A percentile compares a stretch with the other conserved stretches of the same genome.
Conservation (phyloP, 2,797 vertebrate genomes). For the Platyrinchus mystaceus region DNA sequence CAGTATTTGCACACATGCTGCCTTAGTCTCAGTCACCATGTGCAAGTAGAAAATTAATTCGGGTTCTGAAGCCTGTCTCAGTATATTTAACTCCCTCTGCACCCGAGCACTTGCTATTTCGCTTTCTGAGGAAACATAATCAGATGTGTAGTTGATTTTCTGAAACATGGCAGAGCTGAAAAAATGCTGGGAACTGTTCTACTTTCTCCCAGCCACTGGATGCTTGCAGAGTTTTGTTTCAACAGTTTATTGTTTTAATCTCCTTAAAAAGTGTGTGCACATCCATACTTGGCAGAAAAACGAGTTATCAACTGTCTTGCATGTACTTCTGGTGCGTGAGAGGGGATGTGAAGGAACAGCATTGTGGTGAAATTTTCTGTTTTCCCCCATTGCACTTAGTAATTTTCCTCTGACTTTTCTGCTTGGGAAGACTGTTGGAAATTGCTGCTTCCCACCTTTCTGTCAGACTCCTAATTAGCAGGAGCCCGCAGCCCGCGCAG, state of each 20-base stretch:
- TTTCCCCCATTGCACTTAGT: background rate
- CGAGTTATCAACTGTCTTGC: background rate
- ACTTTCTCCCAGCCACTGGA: background rate
- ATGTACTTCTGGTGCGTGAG: background rate
- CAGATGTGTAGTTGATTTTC: background rate
- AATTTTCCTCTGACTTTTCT: background rate
- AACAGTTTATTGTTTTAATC: background rate
- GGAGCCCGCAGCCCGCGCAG: background rate
- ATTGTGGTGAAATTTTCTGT: background rate
- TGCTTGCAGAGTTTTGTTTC: background rate
- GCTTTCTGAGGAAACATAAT: background rate
- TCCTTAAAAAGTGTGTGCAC: background rate
- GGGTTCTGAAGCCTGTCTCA: background rate
- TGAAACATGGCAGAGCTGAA: background rate
- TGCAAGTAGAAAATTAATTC: slow-evolving; percentile 10
- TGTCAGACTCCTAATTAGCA: slow-evolving; percentile 46
- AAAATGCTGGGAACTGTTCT: background rate
- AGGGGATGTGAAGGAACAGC: background rate
- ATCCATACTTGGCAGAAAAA: background rate
- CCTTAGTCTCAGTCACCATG: background rate
- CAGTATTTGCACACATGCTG: background rate
- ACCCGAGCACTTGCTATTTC: background rate
- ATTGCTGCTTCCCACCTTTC: slow-evolving; percentile 38
- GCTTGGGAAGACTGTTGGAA: background rate
- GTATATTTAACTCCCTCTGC: background rate